phyloP scores from a whole-genome alignment of 2,113 vertebrate species.

The Engraulis encrasicolus region DNA sequence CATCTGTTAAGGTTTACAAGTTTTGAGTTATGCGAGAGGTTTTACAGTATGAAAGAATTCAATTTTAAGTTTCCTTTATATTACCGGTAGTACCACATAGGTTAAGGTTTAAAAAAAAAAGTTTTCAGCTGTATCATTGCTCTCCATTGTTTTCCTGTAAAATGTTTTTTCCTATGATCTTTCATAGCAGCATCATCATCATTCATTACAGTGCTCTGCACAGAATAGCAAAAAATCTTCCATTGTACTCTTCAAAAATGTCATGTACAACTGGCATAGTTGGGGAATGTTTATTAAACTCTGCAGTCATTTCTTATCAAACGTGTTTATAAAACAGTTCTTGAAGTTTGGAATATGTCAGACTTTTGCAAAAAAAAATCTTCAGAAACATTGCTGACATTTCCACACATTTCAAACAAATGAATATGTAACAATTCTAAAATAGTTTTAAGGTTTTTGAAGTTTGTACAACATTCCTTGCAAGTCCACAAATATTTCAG shows the following conservation, averaged over 20 bases:
- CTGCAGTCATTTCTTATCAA: slow-evolving; percentile 62
- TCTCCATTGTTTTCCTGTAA: neutral
- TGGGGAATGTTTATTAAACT: slow-evolving; percentile 63
- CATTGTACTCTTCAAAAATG: neutral
- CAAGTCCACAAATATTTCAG: neutral
- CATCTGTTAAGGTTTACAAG: neutral
- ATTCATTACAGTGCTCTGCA: neutral
- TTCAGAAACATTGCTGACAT: neutral
- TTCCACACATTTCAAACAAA: neutral
- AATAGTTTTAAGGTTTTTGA: neutral
- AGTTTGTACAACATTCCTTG: neutral
- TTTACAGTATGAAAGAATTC: neutral
- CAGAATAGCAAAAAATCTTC: neutral
- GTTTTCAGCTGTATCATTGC: neutral
- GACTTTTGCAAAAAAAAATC: neutral
- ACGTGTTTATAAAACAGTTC: slow-evolving; percentile 57
- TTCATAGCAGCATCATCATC: neutral
- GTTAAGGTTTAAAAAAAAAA: neutral
- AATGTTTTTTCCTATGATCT: neutral
- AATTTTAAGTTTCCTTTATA: neutral
- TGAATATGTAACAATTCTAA: neutral
- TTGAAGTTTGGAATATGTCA: slow-evolving; percentile 42
- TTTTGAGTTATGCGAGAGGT: neutral
- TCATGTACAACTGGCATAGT: neutral
- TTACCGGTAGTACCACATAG: neutral